Base-by-base conservation (phyloP, 2,113 vertebrate species). In the Stegastes partitus region DNA sequence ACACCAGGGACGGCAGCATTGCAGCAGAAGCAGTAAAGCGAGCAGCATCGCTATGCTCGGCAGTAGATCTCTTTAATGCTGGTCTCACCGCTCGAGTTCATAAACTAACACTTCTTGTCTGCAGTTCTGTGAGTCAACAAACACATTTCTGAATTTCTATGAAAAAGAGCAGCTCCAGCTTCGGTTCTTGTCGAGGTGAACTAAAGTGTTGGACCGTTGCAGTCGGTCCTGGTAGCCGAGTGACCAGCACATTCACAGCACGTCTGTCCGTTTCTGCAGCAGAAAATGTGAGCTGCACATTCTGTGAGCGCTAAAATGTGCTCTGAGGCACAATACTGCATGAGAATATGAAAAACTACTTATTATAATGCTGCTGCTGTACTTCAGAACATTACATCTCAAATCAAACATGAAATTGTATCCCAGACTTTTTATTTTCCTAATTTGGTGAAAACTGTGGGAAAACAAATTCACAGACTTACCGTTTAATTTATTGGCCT, bases 151-250 rank as follows among this genome's bases (percentile, higher is more conserved):
- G 15, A 10, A 59, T 62, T 31, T 66, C 1, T 34, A 2, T 21
- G 14, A 45, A 56, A 26, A 61, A 10, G 4, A 57, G 42, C 47
- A 47, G 47, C 63, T 18, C 22, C 56, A 47, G 44, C n/a, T 57
- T 61, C 21, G 14, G 21, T 34, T 64, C 28, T 61, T 0, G 16
- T 79, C 67, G 68, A 65, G 68, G 76, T 54, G 42, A 5, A 81
- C 66, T 16, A 55, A 45, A 11, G 18, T 47, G 42, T 31, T 31
- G 39, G 1, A 34, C 3, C 11, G 49, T 63, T 5, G 63, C 59
- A 55, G 2, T 67, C 5, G 5, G 10, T 12, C 21, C 53, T 10
- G 1, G 22, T 49, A 49, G 21, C 50, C 25, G 34, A 21, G 19
- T 44, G 5, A 25, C 18, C 22, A 45, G 25, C 25, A 5, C 19